phyloP scores from a whole-genome alignment of 2,113 vertebrate species.

The Anhinga anhinga region DNA sequence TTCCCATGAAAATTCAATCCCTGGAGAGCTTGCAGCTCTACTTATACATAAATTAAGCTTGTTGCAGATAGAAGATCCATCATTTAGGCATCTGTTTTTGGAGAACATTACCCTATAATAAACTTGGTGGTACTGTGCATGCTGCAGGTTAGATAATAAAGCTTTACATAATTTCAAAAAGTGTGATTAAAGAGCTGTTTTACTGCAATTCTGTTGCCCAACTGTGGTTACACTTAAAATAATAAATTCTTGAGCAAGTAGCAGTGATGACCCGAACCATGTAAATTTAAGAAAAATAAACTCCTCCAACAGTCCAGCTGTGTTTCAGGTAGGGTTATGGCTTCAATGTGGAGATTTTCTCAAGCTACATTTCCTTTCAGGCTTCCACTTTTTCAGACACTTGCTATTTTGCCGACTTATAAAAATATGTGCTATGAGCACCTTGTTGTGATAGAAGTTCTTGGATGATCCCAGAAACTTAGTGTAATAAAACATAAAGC shows the following conservation, averaged over 20 bases:
- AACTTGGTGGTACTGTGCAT: background rate
- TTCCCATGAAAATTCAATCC: background rate
- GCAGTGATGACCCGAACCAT: background rate
- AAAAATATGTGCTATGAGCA: background rate
- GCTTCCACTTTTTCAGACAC: background rate
- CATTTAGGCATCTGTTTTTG: background rate
- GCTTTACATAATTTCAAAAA: background rate
- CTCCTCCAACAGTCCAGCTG: background rate
- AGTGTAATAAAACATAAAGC: background rate
- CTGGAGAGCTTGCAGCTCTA: background rate
- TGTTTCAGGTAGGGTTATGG: background rate
- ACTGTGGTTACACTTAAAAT: background rate
- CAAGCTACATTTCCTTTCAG: background rate
- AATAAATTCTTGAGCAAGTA: background rate
- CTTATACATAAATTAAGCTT: background rate
- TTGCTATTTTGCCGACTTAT: background rate
- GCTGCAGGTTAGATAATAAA: background rate
- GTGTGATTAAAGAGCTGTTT: background rate
- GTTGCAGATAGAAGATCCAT: background rate
- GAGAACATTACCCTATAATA: background rate
- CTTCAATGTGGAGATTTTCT: background rate
- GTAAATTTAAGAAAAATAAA: background rate
- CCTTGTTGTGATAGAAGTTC: background rate
- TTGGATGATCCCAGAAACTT: background rate
- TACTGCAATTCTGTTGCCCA: background rate